Evolutionary conservation across 2,113 vertebrate genomes (phyloP), one percentile per base, ranked within the genome.

Genomic region (Notarius lentiginosus): DNA sequence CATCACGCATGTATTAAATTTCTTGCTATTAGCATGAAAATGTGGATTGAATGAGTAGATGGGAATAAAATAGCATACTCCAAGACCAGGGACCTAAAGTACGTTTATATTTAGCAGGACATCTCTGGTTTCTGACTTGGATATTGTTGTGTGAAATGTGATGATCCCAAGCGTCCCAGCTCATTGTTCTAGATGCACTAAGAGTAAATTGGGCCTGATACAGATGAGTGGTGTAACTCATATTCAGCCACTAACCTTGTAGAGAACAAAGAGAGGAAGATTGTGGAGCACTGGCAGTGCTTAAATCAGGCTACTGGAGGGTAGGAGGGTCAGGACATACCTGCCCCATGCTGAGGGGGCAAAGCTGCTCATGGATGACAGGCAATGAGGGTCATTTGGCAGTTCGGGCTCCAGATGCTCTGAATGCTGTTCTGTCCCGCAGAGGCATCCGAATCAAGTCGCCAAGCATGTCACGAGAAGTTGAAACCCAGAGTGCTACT

Each of bases 131-230:
- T 90, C 86, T 84, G 90, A 87, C 84, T 82, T 84, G 90, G 89
- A 87, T 91, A 84, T 88, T 92, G 86, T 91, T 87, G 63, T 84
- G 88, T 89, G 92, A 93, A 93, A 93, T 89, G 81, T 83, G 91
- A 94, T 93, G 83, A 90, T 87, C 87, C 66, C 15, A 17, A 86
- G 83, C 89, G 84, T 88, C 66, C 47, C 55, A 72, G 61, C 82
- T 86, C 75, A 83, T 80, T 83, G 90, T 90, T 79, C 89, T 90
- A 66, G 87, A 89, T 82, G 75, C 83, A 84, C 86, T 77, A 89
- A 70, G 88, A 92, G 90, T 90, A 91, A 93, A 94, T 91, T 89
- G 88, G 91, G 88, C 91, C 91, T 93, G 91, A 92, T 93, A 93
- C 92, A 86, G 89, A 91, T 88, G 77, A 11, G 86, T 51, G 76